These are phyloP conservation scores for Xanthorhoe spadicearia DNA, from an alignment of 2,888 invertebrate species.

Conservation along the genomic window DNA sequence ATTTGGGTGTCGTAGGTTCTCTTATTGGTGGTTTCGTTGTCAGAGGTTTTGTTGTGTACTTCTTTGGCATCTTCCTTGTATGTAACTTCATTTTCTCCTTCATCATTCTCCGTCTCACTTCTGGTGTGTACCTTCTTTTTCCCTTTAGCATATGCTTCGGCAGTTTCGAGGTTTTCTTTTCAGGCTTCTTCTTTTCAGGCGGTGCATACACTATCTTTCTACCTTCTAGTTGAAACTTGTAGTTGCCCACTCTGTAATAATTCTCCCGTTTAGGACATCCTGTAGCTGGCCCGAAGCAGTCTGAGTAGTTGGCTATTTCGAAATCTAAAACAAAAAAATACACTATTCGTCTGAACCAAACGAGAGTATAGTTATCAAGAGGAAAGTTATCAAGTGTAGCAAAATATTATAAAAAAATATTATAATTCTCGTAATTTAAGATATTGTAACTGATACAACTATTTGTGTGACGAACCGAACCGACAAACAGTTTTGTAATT, in stretches of 20 bases:
- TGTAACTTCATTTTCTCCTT: neutral
- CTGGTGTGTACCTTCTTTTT: conserved; percentile 52
- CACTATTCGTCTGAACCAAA: neutral
- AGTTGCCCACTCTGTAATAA: conserved; percentile 50
- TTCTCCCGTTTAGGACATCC: conserved; percentile 45
- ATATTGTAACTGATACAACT: too few species aligned
- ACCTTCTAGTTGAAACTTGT: conserved; percentile 40
- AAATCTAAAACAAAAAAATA: conserved; percentile 50
- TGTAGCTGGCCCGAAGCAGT: conserved; percentile 50
- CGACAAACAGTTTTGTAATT: too few species aligned
- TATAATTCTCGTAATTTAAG: too few species aligned
- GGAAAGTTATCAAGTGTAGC: neutral
- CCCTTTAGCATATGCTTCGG: conserved; percentile 50
- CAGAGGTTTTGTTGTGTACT: neutral
- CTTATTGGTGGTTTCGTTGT: conserved; percentile 7
- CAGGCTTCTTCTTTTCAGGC: conserved; percentile 15
- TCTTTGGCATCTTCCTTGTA: neutral
- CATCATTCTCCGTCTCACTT: conserved; percentile 24
- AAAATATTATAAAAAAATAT: too few species aligned
- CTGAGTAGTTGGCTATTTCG: conserved; percentile 54
- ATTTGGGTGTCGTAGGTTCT: conserved; percentile 18
- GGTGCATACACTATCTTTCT: conserved; percentile 48
- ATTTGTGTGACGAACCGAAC: too few species aligned
- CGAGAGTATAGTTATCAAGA: neutral
- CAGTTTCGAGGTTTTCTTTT: conserved; percentile 22